phyloP scores from a whole-genome alignment of 1,140 invertebrate genomes.

The Hyles euphorbiae region DNA sequence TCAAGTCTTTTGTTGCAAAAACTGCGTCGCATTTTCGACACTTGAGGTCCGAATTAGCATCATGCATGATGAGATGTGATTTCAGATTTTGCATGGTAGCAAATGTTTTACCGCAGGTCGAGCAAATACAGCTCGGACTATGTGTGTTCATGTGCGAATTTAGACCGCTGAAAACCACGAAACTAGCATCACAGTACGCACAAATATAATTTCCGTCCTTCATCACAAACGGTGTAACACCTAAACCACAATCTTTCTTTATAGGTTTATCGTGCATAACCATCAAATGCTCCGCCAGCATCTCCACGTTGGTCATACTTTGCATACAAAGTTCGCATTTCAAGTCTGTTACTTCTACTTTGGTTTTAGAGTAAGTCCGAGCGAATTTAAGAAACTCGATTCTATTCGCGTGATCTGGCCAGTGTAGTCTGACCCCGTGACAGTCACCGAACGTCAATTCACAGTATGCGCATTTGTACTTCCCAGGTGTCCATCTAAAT shows the following conservation, averaged over 20 bases:
- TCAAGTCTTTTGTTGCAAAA: conserved; percentile 39
- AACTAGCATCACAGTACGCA: conserved; percentile 45
- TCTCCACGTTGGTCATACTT: conserved; percentile 32
- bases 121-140: conserved; percentile 63
- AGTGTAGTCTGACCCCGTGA: conserved; percentile 36
- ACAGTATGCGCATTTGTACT: conserved; percentile 55
- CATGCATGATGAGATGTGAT: conserved; percentile 54
- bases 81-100: conserved; percentile 41
- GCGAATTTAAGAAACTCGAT: conserved; percentile 42
- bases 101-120: conserved; percentile 61
- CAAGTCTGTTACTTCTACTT: conserved; percentile 51
- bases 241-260: conserved; percentile 35
- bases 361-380: conserved; percentile 40
- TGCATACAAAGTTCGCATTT: conserved; percentile 46
- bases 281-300: conserved; percentile 19
- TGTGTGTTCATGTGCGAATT: conserved; percentile 67
- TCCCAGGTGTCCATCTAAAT: conserved; percentile 56
- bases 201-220: conserved; percentile 40
- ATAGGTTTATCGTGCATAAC: conserved; percentile 44
- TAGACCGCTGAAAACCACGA: conserved; percentile 50
- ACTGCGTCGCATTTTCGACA: conserved; percentile 56
- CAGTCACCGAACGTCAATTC: conserved; percentile 48
- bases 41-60: conserved; percentile 34
- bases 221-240: conserved; percentile 50
- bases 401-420: conserved; percentile 37